A percentile compares a stretch with the other conserved stretches of the same genome.
Conservation (phyloP, 2,888 invertebrate species). For the Drosophila mayaguana region DNA sequence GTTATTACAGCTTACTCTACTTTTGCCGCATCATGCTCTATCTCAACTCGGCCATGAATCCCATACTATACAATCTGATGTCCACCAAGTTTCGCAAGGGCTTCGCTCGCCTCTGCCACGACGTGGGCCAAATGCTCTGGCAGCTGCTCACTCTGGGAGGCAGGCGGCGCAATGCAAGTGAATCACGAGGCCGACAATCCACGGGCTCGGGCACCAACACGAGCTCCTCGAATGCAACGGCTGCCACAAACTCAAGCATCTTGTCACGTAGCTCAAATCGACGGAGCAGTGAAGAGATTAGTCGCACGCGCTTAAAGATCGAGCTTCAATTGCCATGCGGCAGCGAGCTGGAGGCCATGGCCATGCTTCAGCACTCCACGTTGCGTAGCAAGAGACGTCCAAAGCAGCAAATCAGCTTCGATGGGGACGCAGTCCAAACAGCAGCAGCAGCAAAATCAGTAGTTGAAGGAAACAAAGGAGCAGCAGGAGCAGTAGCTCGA, state of each 20-base stretch:
- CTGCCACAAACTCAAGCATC: constrained; percentile 86
- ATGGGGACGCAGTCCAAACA: constrained; percentile 57
- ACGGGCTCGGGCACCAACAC: constrained; percentile 86
- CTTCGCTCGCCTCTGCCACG: constrained; percentile 88
- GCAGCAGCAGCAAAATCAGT: background rate
- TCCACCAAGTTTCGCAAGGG: constrained; percentile 95
- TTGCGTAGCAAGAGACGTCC: constrained; percentile 47
- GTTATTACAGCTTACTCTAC: constrained; percentile 92
- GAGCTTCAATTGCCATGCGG: constrained; percentile 77
- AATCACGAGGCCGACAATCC: constrained; percentile 64
- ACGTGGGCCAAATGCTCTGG: constrained; percentile 49
- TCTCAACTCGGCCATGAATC: constrained; percentile 95
- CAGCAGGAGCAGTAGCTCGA: background rate
- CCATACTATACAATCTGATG: constrained; percentile 96
- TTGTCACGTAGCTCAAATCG: constrained; percentile 88
- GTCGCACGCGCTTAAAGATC: constrained; percentile 69
- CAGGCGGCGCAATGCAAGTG: constrained; percentile 18
- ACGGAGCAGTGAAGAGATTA: constrained; percentile 85
- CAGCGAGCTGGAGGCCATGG: constrained; percentile 77
- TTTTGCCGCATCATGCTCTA: constrained; percentile 95
- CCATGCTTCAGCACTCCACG: constrained; percentile 75
- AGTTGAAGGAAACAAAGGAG: constrained; percentile 4
- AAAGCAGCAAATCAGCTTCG: constrained; percentile 83
- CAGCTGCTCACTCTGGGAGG: constrained; percentile 63
- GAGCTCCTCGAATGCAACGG: constrained; percentile 86